A percentile compares a stretch with the other conserved stretches of the same genome.
These are phyloP conservation scores for Urechis unicinctus DNA, from an alignment of 2,888 invertebrate genomes.

Conservation along the genomic window DNA sequence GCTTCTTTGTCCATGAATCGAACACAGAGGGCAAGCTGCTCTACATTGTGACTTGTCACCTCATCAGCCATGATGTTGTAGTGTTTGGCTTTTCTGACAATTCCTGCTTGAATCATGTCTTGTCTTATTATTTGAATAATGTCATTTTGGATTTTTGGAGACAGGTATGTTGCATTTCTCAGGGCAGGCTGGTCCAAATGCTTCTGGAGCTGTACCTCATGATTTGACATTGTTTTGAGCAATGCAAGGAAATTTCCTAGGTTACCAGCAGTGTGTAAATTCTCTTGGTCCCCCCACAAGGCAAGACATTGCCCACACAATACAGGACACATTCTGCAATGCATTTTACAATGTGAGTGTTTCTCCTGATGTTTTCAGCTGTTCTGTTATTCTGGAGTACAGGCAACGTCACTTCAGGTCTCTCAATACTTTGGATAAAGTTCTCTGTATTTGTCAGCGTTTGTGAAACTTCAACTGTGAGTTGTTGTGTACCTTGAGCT, in stretches of 20 bases:
- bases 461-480: no score
- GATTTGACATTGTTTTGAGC: neutral
- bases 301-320: neutral
- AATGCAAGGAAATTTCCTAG: neutral
- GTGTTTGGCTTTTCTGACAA: neutral
- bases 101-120: no score
- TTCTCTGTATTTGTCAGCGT: no score
- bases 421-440: no score
- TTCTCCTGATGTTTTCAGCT: no score
- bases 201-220: no score
- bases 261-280: neutral
- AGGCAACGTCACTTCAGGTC: no score
- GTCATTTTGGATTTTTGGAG: neutral
- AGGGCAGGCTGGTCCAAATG: no score
- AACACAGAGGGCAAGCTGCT: neutral
- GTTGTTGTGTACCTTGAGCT: no score
- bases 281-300: neutral
- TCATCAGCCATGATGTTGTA: neutral
- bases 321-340: neutral
- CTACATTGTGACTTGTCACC: neutral
- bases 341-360: neutral
- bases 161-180: neutral
- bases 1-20: neutral
- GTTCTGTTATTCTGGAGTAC: no score
- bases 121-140: neutral